phyloP scores from a whole-genome alignment of 1,140 invertebrate genomes.

The Cydia strobilella region DNA sequence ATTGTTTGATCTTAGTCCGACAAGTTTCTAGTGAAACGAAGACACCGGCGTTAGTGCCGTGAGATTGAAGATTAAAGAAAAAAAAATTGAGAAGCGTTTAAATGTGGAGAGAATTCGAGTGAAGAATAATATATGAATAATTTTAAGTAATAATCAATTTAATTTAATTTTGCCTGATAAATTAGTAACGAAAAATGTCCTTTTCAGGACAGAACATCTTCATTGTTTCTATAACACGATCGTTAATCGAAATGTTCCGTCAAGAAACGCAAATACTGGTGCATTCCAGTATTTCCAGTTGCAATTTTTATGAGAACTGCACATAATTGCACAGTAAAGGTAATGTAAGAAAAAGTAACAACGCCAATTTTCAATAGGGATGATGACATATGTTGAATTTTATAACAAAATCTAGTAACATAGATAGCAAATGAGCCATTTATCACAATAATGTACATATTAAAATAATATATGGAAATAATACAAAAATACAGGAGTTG shows the following conservation, averaged over 20 bases:
- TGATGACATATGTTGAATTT: too few species aligned
- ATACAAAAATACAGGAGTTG: too few species aligned
- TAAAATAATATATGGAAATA: too few species aligned
- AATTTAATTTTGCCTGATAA: background rate
- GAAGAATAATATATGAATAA: background rate
- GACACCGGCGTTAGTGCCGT: background rate
- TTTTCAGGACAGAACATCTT: constrained; percentile 11
- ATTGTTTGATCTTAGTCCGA: background rate
- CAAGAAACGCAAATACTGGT: background rate
- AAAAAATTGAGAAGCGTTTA: background rate
- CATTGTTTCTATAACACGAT: background rate
- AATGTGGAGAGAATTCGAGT: background rate
- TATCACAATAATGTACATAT: too few species aligned
- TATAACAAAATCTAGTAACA: too few species aligned
- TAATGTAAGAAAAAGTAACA: too few species aligned
- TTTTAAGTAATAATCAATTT: background rate
- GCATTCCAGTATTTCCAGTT: too few species aligned
- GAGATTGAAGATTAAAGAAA: background rate
- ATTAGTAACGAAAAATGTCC: background rate
- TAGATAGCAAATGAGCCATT: too few species aligned
- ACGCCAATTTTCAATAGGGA: too few species aligned
- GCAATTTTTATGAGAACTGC: too few species aligned
- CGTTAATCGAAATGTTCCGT: background rate
- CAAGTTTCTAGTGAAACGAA: constrained; percentile 33
- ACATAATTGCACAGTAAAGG: too few species aligned